A percentile compares a stretch with the other conserved stretches of the same genome.
Evolutionary conservation across 1,140 invertebrate genomes (phyloP).

Genomic region (Berghia stephanieae): DNA sequence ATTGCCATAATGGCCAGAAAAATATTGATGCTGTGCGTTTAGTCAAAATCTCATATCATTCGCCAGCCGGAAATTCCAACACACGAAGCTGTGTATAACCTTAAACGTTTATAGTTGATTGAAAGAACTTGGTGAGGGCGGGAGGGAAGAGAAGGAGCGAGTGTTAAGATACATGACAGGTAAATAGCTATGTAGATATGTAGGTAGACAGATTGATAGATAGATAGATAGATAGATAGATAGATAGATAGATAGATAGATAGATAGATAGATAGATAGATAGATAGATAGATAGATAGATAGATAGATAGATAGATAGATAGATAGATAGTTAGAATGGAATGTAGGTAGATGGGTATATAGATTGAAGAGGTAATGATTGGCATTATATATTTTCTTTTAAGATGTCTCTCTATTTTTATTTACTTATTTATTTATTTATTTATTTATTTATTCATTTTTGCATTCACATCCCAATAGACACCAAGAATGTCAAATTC

Average conservation of each 20-base stretch:
- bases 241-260: slow-evolving; percentile 16
- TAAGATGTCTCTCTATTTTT: too few relatives aligned
- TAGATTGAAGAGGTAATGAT: neutral
- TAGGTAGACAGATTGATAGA: neutral
- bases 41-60: too few relatives aligned
- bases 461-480: too few relatives aligned
- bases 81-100: too few relatives aligned
- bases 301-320: slow-evolving; percentile 16
- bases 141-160: neutral
- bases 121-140: neutral
- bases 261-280: slow-evolving; percentile 16
- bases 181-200: neutral
- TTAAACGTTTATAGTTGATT: too few relatives aligned
- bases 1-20: too few relatives aligned
- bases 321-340: neutral
- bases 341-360: neutral
- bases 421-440: too few relatives aligned
- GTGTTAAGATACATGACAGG: neutral
- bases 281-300: slow-evolving; percentile 16
- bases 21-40: too few relatives aligned
- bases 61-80: too few relatives aligned
- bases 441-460: too few relatives aligned
- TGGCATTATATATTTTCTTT: neutral
- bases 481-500: neutral
- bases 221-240: slow-evolving; percentile 16